Evolutionary conservation across 2,797 vertebrate species (phyloP), one percentile per base, ranked within the genome.

Genomic region (Limnodromus scolopaceus): DNA sequence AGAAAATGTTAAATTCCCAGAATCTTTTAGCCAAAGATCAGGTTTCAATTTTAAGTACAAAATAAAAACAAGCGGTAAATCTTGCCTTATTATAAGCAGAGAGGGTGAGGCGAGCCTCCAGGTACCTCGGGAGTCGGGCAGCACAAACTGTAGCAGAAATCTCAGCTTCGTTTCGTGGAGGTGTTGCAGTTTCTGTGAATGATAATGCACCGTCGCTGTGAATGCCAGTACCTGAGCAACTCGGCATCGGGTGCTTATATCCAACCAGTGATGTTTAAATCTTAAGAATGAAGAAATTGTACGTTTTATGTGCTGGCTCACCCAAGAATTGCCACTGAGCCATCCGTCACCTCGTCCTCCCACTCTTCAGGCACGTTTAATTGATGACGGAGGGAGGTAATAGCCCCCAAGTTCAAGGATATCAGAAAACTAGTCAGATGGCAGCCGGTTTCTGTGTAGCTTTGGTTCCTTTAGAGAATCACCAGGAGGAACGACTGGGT

Each of bases 11-110:
- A 5, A 25, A 60, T 95, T 95, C 89, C 87, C 86, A 45, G 92
- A 92, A 94, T 72, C 84, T 93, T 89, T 80, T 41, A 68, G 71
- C 75, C 84, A 55, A 38, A 71, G 79, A 78, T 91, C 65, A n/a
- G 64, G 41, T 95, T 97, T 93, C 89, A 69, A 3, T 64, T 70
- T 53, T 13, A 39, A 74, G 78, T 18, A 12, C 18, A 55, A 68
- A 91, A 13, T 39, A 13, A 63, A 83, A 63, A 5, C 7, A 34
- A 65, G 79, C 71, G 34, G 64, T 36, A 88, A 84, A 78, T 84
- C 61, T 70, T 22, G 2, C 63, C 53, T 74, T 36, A 39, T 61
- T 78, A 18, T 18, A 54, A 45, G 18, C 55, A 57, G 45, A 27
- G 53, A 9, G 3, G 5, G 0, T 24, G 9, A 46, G 55, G 38